Base-by-base conservation (phyloP, 1,140 invertebrate genomes). In the Leptonema lineaticorne region DNA sequence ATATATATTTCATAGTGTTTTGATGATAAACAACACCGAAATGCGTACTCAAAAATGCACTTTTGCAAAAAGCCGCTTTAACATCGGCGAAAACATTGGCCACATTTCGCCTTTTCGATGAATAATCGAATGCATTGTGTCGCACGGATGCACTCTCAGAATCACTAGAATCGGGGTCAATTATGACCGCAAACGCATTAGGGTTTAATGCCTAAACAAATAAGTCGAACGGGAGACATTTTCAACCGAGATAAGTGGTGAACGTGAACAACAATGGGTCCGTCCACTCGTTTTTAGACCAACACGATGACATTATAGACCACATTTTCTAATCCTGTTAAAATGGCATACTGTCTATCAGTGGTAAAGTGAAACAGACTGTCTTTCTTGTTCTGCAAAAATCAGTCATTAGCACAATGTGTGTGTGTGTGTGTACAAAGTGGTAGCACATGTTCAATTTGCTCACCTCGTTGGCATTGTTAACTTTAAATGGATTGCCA, bases 131-230 rank as follows among this genome's bases (percentile, higher is more conserved):
- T 53, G 24, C 50, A 26, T 4, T 53, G 50, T 24, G 22, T 20
- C 22, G 29, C 11, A 16, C 20, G 50, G 16, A 16, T 41, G 37
- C 37, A 41, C 37, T n/a, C n/a, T n/a, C n/a, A n/a, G n/a, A n/a
- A n/a, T n/a, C n/a, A n/a, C n/a, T n/a, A 45, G 11, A 45, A 53
- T 26, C 50, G 50, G 50, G 46, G 50, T 53, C 50, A 53, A 53
- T 53, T 53, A 11, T 1, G 20, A 4, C 50, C 22, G 50, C 50
- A 26, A 53, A 53, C 22, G 50, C 50, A 53, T 53, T 53, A 53
- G 24, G 50, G 50, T n/a, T 16, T 41, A 16, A 14, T 14, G 16
- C 37, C 37, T 53, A 53, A 53, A 53, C 50, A 53, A 53, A 53
- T 53, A 53, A 8, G 20, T 5, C 11, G 37, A 45, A 53, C 20